A percentile compares a stretch with the other conserved stretches of the same genome.
These are phyloP conservation scores for Bubo bubo DNA, from an alignment of 2,113 vertebrate species.

Conservation along the genomic window DNA sequence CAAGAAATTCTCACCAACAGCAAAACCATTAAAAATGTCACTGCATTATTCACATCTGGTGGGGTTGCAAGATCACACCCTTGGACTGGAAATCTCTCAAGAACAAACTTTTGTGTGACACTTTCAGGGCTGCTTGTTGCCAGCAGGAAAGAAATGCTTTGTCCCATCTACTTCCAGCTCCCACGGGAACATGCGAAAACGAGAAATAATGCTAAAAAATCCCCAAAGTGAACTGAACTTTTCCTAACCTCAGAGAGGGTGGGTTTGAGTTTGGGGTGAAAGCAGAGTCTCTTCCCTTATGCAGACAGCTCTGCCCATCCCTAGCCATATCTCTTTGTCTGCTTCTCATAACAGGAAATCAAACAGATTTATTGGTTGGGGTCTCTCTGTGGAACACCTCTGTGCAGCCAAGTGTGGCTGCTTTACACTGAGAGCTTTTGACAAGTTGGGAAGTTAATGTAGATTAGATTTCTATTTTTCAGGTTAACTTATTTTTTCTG, in stretches of 20 bases:
- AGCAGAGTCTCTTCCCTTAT: conserved; percentile 44
- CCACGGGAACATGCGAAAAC: background rate
- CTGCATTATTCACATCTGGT: background rate
- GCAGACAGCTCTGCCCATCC: conserved; percentile 62
- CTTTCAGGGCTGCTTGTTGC: conserved; percentile 13
- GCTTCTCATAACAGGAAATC: conserved; percentile 69
- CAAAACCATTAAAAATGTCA: background rate
- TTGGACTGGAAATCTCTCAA: background rate
- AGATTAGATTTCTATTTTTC: conserved; percentile 53
- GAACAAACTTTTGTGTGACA: conserved; percentile 4
- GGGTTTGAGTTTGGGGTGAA: conserved; percentile 38
- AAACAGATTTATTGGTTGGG: conserved; percentile 57
- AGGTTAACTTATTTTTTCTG: conserved; percentile 44
- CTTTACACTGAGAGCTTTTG: background rate
- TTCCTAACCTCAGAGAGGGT: conserved; percentile 20
- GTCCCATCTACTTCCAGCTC: conserved; percentile 50
- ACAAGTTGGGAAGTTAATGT: conserved; percentile 54
- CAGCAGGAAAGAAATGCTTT: conserved; percentile 37
- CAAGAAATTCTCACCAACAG: background rate
- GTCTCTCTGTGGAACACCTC: conserved; percentile 35
- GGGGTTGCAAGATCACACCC: conserved; percentile 12
- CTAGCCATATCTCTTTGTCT: conserved; percentile 9
- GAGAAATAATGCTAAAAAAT: conserved; percentile 7
- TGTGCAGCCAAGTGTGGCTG: conserved; percentile 27
- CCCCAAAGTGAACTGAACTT: conserved; percentile 54